phyloP scores from a whole-genome alignment of 30 jellyfish, hydroid and myxozoan genomes.

The Sanderia malayensis region DNA sequence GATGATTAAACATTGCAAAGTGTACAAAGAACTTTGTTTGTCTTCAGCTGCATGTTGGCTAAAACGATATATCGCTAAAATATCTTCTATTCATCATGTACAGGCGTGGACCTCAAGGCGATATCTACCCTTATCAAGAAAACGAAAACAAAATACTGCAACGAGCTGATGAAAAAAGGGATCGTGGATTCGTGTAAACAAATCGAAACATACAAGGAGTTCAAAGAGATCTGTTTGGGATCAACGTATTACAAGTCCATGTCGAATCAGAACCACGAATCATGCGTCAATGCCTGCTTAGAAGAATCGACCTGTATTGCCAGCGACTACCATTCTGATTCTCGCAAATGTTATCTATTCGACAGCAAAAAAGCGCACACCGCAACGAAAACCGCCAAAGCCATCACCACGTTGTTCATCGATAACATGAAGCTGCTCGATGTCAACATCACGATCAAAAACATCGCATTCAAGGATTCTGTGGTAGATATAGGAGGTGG shows the following conservation, averaged over 20 bases:
- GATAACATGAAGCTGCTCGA: background rate
- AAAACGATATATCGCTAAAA: too few relatives aligned
- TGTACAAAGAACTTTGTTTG: too few relatives aligned
- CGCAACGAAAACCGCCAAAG: background rate
- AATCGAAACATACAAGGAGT: constrained; percentile 18
- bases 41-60: too few relatives aligned
- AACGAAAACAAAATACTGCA: constrained; percentile 30
- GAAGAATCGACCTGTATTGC: constrained; percentile 11
- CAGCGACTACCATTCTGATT: background rate
- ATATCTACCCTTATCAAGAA: background rate
- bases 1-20: too few relatives aligned
- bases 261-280: background rate
- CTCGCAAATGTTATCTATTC: background rate
- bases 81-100: too few relatives aligned
- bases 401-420: background rate
- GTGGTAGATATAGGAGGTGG: background rate
- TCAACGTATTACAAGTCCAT: background rate
- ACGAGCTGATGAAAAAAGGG: constrained; percentile 28
- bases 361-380: background rate
- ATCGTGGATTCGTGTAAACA: constrained; percentile 36
- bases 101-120: background rate
- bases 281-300: constrained; percentile 8
- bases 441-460: background rate
- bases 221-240: constrained; percentile 2
- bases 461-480: background rate